Evolutionary conservation across 2,113 vertebrate species (phyloP).

Genomic region (Ctenomys sociabilis): DNA sequence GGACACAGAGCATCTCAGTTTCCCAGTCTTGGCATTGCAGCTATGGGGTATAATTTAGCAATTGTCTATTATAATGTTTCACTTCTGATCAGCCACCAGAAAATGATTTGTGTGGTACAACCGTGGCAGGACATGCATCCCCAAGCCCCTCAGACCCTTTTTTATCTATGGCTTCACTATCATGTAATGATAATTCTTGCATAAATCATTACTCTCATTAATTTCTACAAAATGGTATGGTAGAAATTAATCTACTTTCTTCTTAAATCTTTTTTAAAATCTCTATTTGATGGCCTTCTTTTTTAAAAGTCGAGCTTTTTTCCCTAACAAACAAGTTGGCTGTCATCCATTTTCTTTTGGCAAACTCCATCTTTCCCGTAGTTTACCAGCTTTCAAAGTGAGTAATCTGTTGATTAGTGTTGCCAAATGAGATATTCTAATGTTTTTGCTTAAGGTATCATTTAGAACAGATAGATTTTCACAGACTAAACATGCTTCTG

Average conservation of each 20-base stretch:
- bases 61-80: not conserved
- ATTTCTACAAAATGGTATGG: conserved; percentile 16
- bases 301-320: not conserved
- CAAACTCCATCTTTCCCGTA: conserved; percentile 36
- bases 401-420: conserved; percentile 9
- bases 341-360: not conserved
- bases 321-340: not conserved
- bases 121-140: not conserved
- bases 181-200: not conserved
- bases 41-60: not conserved
- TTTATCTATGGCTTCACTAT: not conserved
- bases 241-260: too few species aligned
- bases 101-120: not conserved
- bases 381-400: conserved; percentile 18
- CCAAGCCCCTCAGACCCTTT: not conserved
- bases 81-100: not conserved
- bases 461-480: not conserved
- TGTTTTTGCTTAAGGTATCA: not conserved
- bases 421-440: conserved; percentile 13
- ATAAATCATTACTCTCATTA: not conserved
- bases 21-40: not conserved
- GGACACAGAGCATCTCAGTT: not conserved
- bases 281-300: not conserved
- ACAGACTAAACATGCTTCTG: not conserved
- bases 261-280: too few species aligned